A percentile compares a stretch with the other conserved stretches of the same genome.
Conservation (phyloP, 2,113 vertebrate genomes). For the Anhinga anhinga region DNA sequence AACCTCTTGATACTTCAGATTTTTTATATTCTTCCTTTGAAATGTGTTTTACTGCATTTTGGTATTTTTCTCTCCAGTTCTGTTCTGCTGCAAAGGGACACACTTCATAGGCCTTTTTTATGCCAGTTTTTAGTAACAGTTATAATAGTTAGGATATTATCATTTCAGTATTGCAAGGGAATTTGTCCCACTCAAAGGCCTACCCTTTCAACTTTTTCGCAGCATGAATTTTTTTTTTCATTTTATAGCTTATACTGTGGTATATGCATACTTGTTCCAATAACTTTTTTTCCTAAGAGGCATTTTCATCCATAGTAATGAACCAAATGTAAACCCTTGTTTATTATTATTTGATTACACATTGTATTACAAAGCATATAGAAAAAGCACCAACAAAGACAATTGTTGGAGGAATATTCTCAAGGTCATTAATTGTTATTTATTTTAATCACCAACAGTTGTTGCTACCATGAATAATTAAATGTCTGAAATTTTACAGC, state of each 20-base stretch:
- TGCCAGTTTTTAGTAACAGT: neutral
- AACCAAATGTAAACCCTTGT: neutral
- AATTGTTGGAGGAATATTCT: neutral
- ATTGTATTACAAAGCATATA: neutral
- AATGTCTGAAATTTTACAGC: neutral
- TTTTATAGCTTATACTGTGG: neutral
- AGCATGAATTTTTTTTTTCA: neutral
- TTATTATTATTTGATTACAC: neutral
- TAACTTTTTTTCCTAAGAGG: neutral
- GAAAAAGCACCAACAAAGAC: neutral
- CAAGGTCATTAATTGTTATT: neutral
- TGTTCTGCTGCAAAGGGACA: neutral
- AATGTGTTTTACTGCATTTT: neutral
- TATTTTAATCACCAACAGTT: neutral
- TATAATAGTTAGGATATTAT: neutral
- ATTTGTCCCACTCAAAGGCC: neutral
- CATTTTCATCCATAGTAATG: neutral
- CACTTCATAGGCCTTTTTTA: neutral
- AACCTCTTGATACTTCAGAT: neutral
- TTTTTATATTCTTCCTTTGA: neutral
- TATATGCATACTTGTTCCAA: neutral
- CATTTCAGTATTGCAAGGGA: neutral
- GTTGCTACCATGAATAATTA: neutral
- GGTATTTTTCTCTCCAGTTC: neutral
- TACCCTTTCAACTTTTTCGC: neutral